Percentiles rank a stretch among this genome's conserved stretches.
These are phyloP conservation scores for Orchesella cincta DNA, from an alignment of 1,140 invertebrate genomes.

Conservation along the genomic window DNA sequence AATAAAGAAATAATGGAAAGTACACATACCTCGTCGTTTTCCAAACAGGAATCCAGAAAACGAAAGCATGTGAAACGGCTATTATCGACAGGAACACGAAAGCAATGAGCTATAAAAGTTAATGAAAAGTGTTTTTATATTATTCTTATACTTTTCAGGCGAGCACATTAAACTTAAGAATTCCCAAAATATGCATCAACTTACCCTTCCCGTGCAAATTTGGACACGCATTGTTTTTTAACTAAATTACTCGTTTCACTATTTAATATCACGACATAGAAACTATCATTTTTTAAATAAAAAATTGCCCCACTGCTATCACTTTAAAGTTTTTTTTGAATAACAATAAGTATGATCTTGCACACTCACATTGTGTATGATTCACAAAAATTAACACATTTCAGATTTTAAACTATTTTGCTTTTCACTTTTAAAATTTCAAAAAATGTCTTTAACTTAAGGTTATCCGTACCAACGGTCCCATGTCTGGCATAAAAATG, in stretches of 20 bases:
- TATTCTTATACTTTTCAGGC: background rate
- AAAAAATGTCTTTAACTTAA: too few species aligned
- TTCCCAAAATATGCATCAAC: too few species aligned
- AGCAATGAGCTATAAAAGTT: background rate
- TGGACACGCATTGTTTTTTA: background rate
- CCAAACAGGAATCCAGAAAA: constrained; percentile 20
- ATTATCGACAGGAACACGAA: background rate
- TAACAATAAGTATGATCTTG: background rate
- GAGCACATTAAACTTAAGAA: background rate
- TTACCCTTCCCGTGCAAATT: background rate
- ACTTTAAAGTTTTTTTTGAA: background rate
- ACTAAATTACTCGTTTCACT: too few species aligned
- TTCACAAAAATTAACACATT: background rate
- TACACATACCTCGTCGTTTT: background rate
- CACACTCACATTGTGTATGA: background rate
- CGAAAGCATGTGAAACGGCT: background rate
- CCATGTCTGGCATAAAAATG: background rate
- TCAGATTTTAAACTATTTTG: too few species aligned
- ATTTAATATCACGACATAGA: too few species aligned
- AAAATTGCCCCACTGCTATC: too few species aligned
- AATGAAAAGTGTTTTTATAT: background rate
- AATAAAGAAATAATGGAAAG: background rate
- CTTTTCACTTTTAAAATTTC: too few species aligned
- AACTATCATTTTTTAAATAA: background rate
- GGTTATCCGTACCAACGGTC: too few species aligned